phyloP scores from a whole-genome alignment of 2,113 vertebrate species.

The Butorides virescens region DNA sequence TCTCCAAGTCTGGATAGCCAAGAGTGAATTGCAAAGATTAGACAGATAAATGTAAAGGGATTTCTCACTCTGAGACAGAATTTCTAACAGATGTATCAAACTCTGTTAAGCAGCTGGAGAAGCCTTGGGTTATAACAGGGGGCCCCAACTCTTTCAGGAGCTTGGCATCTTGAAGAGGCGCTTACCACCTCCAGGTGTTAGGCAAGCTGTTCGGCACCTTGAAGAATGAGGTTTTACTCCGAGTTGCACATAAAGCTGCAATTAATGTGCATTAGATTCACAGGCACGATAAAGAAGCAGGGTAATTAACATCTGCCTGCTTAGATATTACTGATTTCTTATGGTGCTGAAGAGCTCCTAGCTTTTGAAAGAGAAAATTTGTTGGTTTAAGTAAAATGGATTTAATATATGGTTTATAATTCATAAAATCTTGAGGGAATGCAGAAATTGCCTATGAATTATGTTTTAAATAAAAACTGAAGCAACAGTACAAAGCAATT shows the following conservation, averaged over 20 bases:
- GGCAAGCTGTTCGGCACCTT: neutral
- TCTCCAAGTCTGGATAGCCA: neutral
- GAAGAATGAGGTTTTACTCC: neutral
- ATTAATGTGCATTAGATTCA: neutral
- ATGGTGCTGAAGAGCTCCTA: neutral
- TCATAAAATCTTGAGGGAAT: constrained; percentile 8
- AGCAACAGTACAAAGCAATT: neutral
- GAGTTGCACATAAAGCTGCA: neutral
- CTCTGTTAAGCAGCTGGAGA: neutral
- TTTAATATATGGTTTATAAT: neutral
- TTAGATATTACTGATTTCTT: neutral
- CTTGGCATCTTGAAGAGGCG: neutral
- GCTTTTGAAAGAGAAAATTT: constrained; percentile 1
- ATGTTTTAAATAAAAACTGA: neutral
- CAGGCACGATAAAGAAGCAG: neutral
- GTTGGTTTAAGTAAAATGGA: neutral
- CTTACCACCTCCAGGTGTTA: neutral
- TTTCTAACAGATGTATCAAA: neutral
- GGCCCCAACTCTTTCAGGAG: neutral
- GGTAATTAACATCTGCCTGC: neutral
- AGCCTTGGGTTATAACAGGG: neutral
- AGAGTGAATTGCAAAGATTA: neutral
- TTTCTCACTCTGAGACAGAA: neutral
- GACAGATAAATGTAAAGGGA: neutral
- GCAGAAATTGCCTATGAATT: neutral